phyloP scores from a whole-genome alignment of 2,797 vertebrate species.

The Rhyacichthys aspro region DNA sequence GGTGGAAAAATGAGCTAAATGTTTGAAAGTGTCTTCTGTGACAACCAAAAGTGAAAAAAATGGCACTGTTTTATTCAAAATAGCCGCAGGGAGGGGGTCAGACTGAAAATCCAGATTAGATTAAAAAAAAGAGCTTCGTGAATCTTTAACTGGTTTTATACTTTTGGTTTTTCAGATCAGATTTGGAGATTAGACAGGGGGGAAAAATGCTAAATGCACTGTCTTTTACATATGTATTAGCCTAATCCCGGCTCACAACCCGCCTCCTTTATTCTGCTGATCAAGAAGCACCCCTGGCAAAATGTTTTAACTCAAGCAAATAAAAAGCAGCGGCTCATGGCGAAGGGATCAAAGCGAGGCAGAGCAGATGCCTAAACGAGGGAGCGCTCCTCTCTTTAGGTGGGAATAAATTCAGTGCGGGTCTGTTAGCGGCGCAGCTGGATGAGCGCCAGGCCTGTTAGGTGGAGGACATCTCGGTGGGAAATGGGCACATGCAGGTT shows the following conservation, averaged over 20 bases:
- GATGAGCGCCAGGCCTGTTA: slow-evolving; percentile 30
- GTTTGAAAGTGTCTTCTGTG: slow-evolving; percentile 26
- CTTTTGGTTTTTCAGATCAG: background rate
- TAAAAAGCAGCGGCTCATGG: slow-evolving; percentile 41
- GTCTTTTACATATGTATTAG: slow-evolving; percentile 16
- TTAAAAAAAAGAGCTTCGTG: slow-evolving; percentile 17
- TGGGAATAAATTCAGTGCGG: slow-evolving; percentile 31
- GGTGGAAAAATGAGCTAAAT: slow-evolving; percentile 26
- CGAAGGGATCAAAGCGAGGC: slow-evolving; percentile 45
- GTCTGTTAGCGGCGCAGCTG: slow-evolving; percentile 23
- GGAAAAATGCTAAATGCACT: slow-evolving; percentile 6
- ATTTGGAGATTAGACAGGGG: slow-evolving; percentile 18
- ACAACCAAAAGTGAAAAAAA: slow-evolving; percentile 22
- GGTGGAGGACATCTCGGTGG: slow-evolving; percentile 46
- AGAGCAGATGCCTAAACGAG: slow-evolving; percentile 30
- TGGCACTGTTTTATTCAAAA: slow-evolving; percentile 27
- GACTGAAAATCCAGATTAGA: slow-evolving; percentile 20
- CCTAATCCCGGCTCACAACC: slow-evolving; percentile 16
- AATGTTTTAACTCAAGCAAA: slow-evolving; percentile 41
- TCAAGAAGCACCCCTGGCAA: slow-evolving; percentile 20
- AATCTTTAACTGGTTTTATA: slow-evolving; percentile 10
- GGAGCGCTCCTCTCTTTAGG: slow-evolving; percentile 25
- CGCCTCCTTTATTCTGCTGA: slow-evolving; percentile 27
- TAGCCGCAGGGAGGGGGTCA: background rate
- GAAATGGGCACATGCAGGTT: slow-evolving; percentile 53